Evolutionary conservation across 2,113 vertebrate species (phyloP).

Genomic region (Microcebus ravelobensis): DNA sequence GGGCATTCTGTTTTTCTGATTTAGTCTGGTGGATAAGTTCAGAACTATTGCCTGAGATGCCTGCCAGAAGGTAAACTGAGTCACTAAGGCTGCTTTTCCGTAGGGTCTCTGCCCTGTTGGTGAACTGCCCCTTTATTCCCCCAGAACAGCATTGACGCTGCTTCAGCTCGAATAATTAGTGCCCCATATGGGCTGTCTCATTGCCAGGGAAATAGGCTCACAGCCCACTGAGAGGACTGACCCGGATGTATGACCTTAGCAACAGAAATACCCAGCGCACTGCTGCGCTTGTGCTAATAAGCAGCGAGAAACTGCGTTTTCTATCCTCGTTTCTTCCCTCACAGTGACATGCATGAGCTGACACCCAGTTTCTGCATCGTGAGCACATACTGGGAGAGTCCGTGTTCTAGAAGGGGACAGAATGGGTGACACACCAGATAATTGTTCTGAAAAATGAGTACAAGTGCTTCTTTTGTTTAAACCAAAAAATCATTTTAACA

Average conservation of each 20-base stretch:
- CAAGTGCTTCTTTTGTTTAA: neutral
- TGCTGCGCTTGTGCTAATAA: neutral
- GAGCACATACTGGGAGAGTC: too few relatives aligned
- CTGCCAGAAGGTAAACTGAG: neutral
- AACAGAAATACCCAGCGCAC: neutral
- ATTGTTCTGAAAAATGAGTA: neutral
- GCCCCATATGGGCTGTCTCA: neutral
- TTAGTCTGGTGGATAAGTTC: neutral
- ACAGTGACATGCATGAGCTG: accelerated
- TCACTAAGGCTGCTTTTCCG: neutral
- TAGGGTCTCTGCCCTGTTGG: neutral
- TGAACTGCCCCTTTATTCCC: neutral
- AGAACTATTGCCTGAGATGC: accelerated
- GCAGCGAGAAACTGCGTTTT: accelerated
- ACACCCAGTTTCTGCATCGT: accelerated
- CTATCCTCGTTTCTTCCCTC: accelerated
- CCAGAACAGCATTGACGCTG: accelerated
- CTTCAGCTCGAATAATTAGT: neutral
- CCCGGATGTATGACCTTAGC: accelerated
- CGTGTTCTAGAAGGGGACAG: neutral
- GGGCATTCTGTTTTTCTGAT: neutral
- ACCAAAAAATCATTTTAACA: neutral
- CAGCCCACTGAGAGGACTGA: neutral
- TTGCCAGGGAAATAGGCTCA: neutral
- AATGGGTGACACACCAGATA: too few relatives aligned